Conservation (phyloP, 2,888 invertebrate species). For the Lithophane leautieri region DNA sequence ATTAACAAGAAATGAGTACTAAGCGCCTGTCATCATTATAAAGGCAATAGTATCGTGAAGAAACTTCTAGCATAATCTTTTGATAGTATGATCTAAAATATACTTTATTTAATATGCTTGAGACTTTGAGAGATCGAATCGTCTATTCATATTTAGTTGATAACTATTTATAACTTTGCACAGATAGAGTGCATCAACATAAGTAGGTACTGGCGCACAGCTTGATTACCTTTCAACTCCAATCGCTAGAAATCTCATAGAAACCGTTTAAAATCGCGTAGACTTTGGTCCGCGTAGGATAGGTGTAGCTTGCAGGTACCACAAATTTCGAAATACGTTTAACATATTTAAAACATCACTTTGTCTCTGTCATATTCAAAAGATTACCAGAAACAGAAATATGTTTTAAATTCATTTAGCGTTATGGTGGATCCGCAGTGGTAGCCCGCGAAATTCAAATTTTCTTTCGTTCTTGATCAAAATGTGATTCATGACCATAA, state of each 20-base stretch:
- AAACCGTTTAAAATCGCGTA: background rate
- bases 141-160: background rate
- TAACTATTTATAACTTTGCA: background rate
- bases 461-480: too few relatives aligned
- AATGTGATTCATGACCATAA: too few relatives aligned
- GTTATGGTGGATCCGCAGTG: too few relatives aligned
- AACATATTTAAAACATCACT: background rate
- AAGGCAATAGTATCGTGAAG: background rate
- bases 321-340: too few relatives aligned
- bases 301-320: too few relatives aligned
- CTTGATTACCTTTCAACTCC: background rate
- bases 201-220: background rate
- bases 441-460: too few relatives aligned
- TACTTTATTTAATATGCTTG: background rate
- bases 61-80: background rate
- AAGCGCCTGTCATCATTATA: constrained; percentile 1
- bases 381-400: background rate
- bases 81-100: background rate
- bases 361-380: background rate
- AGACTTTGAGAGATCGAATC: background rate
- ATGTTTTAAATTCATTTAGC: background rate
- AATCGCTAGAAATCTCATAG: background rate
- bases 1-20: background rate
- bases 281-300: background rate
- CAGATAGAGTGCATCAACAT: background rate